Evolutionary conservation across 2,888 invertebrate genomes (phyloP).

Genomic region (Dicranocentrus wangi): DNA sequence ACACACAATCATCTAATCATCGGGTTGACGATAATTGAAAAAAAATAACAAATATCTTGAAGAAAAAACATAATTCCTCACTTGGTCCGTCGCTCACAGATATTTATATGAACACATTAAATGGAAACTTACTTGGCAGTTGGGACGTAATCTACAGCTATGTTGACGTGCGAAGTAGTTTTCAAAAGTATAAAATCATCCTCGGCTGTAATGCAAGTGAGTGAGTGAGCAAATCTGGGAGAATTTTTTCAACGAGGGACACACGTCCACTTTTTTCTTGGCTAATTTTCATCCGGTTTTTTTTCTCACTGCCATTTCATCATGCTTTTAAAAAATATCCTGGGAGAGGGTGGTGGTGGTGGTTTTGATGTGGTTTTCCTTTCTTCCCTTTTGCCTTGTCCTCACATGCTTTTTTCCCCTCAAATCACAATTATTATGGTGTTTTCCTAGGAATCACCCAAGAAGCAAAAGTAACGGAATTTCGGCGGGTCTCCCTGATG

Average conservation of each 20-base stretch:
- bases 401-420: conserved; percentile 7
- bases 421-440: conserved; percentile 34
- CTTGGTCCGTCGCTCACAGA: neutral
- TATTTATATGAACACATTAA: neutral
- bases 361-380: conserved; percentile 50
- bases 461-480: conserved; percentile 29
- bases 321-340: conserved; percentile 24
- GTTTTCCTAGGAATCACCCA: conserved; percentile 46
- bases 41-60: conserved; percentile 21
- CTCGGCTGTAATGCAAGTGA: no score
- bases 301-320: conserved; percentile 10
- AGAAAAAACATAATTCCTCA: conserved; percentile 13
- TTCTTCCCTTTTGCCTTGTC: conserved; percentile 8
- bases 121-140: no score
- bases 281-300: conserved; percentile 38
- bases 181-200: no score
- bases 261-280: conserved; percentile 42
- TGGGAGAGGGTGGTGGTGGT: no score
- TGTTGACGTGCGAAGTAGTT: neutral
- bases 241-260: conserved; percentile 10
- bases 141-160: neutral
- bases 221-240: no score
- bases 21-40: conserved; percentile 44
- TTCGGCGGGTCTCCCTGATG: conserved; percentile 6
- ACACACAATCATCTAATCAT: conserved; percentile 18